These are phyloP conservation scores for Polyergus mexicanus DNA, from an alignment of 1,140 invertebrate species.

Conservation along the genomic window DNA sequence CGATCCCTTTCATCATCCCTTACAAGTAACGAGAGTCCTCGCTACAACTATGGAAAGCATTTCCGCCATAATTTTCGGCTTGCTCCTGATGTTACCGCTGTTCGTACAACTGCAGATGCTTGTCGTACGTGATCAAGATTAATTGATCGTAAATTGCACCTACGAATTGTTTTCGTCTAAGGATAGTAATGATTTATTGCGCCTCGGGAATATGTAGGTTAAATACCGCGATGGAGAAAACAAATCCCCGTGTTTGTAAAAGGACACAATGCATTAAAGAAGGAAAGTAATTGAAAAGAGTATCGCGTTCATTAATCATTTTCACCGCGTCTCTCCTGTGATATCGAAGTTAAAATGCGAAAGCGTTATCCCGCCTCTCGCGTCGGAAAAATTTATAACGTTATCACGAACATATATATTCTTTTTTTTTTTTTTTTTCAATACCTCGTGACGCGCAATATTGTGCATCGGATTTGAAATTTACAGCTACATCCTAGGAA, in stretches of 20 bases:
- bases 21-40: constrained; percentile 12
- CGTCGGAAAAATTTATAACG: background rate
- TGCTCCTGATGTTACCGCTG: constrained; percentile 61
- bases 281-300: constrained; percentile 38
- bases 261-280: constrained; percentile 40
- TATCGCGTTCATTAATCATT: constrained; percentile 51
- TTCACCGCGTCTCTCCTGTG: constrained; percentile 4
- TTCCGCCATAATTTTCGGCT: constrained; percentile 55
- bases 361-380: background rate
- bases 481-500: constrained; percentile 56
- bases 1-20: background rate
- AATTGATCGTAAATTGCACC: constrained; percentile 64
- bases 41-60: constrained; percentile 61
- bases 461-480: background rate
- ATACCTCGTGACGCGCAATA: too few relatives aligned
- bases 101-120: constrained; percentile 68
- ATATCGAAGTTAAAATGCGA: constrained; percentile 33
- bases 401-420: background rate
- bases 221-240: constrained; percentile 41
- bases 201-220: constrained; percentile 45
- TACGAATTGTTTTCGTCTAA: constrained; percentile 62
- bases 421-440: too few relatives aligned
- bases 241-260: constrained; percentile 36
- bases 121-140: constrained; percentile 65
- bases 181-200: constrained; percentile 59